A percentile compares a stretch with the other conserved stretches of the same genome.
These are phyloP conservation scores for Carterocephalus palaemon DNA, from an alignment of 2,888 invertebrate species.

Conservation along the genomic window DNA sequence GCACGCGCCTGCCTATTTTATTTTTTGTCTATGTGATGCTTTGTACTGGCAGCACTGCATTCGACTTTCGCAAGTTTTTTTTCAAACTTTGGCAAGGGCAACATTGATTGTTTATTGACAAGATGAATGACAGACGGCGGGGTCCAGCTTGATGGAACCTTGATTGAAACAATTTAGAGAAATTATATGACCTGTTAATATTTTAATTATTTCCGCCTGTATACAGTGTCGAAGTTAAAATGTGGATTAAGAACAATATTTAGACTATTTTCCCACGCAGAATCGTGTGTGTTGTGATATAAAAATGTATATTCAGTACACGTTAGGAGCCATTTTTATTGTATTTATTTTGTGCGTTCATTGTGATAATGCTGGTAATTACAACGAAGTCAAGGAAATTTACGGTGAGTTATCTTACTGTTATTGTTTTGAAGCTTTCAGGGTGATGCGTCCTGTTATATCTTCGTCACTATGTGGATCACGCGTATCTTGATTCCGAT, in stretches of 20 bases:
- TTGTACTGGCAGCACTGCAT: no score
- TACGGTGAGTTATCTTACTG: slow-evolving; percentile 56
- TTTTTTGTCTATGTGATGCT: no score
- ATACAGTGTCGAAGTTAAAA: slow-evolving; percentile 60
- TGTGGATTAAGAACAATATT: slow-evolving; percentile 64
- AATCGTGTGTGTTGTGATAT: slow-evolving; percentile 55
- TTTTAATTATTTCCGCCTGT: slow-evolving; percentile 58
- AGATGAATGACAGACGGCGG: slow-evolving; percentile 74
- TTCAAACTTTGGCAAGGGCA: slow-evolving; percentile 37
- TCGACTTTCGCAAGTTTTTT: no score
- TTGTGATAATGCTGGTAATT: slow-evolving; percentile 74
- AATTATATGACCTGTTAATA: slow-evolving; percentile 58
- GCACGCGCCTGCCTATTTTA: no score
- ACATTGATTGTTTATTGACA: slow-evolving; percentile 77
- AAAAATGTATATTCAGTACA: slow-evolving; percentile 73
- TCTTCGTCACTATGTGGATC: neutral
- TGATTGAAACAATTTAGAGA: slow-evolving; percentile 57
- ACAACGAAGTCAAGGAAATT: slow-evolving; percentile 74
- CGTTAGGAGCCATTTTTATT: slow-evolving; percentile 78
- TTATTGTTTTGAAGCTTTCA: slow-evolving; percentile 14
- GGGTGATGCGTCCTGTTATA: neutral
- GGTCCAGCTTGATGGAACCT: slow-evolving; percentile 66
- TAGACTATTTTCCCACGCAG: slow-evolving; percentile 57
- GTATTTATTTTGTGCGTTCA: slow-evolving; percentile 78
- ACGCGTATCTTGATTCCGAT: slow-evolving; percentile 27